Conservation (phyloP, 1,140 invertebrate species). For the Anagrus nilaparvatae region DNA sequence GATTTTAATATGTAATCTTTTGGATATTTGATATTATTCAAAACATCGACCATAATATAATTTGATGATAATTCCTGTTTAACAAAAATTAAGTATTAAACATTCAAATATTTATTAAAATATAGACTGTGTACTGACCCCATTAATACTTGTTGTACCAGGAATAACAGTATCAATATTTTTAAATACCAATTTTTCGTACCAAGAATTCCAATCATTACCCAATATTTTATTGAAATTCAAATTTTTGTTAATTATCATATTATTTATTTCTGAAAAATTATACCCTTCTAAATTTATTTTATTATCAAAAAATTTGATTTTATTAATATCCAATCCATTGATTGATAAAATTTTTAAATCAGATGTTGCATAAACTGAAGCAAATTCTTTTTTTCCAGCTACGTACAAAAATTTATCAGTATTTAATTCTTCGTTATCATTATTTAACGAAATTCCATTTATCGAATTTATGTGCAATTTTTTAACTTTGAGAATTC, state of each 20-base stretch:
- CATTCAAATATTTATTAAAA: not conserved
- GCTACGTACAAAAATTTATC: too few relatives aligned
- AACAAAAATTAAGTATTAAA: constrained; percentile 9
- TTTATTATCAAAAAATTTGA: too few relatives aligned
- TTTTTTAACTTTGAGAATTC: constrained; percentile 17
- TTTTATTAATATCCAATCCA: too few relatives aligned
- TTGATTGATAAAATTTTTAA: too few relatives aligned
- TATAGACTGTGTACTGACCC: constrained; percentile 18
- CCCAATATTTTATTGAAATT: constrained; percentile 19
- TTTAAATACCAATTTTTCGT: constrained; percentile 25
- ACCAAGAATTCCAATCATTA: constrained; percentile 21
- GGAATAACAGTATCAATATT: constrained; percentile 18
- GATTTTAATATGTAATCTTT: constrained; percentile 19
- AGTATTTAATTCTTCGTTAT: too few relatives aligned
- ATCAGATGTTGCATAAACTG: too few relatives aligned
- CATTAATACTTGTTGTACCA: constrained; percentile 20
- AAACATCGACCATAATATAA: constrained; percentile 5
- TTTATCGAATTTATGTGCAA: constrained; percentile 19
- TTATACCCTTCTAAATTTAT: constrained; percentile 16
- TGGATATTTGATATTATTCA: constrained; percentile 28
- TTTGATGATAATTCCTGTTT: constrained; percentile 19
- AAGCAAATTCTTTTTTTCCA: too few relatives aligned
- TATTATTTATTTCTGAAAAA: constrained; percentile 22
- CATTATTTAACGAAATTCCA: constrained; percentile 13
- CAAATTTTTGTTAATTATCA: constrained; percentile 19